phyloP scores from a whole-genome alignment of 1,140 invertebrate genomes.

The Bombus waltoni region DNA sequence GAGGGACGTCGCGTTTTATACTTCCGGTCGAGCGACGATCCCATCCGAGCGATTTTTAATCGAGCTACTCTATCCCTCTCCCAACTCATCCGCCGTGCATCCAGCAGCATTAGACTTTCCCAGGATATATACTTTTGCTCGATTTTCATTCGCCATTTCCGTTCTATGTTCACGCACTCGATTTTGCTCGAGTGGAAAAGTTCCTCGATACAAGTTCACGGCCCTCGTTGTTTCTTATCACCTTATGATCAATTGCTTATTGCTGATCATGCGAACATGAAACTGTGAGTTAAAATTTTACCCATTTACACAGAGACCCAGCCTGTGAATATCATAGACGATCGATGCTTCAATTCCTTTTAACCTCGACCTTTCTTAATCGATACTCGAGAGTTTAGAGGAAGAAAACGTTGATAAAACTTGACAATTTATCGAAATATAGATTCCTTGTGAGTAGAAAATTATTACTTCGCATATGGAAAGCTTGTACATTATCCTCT shows the following conservation, averaged over 20 bases:
- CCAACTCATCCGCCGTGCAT: neutral
- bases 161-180: neutral
- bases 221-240: neutral
- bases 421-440: too few species aligned
- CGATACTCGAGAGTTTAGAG: too few species aligned
- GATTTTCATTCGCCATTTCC: neutral
- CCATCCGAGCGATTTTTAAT: slow-evolving; percentile 69
- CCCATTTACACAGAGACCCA: neutral
- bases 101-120: neutral
- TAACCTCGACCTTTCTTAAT: too few species aligned
- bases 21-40: slow-evolving; percentile 51
- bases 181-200: neutral
- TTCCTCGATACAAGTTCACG: neutral
- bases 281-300: neutral
- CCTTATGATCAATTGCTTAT: neutral
- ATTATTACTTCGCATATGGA: too few species aligned
- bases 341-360: too few species aligned
- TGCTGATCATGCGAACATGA: neutral
- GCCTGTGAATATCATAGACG: too few species aligned
- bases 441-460: too few species aligned
- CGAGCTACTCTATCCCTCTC: slow-evolving; percentile 26
- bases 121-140: neutral
- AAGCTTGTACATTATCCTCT: too few species aligned
- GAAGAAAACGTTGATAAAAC: too few species aligned
- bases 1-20: slow-evolving; percentile 23